These are phyloP conservation scores for Agrochola lota DNA, from an alignment of 2,888 invertebrate genomes.

Conservation along the genomic window DNA sequence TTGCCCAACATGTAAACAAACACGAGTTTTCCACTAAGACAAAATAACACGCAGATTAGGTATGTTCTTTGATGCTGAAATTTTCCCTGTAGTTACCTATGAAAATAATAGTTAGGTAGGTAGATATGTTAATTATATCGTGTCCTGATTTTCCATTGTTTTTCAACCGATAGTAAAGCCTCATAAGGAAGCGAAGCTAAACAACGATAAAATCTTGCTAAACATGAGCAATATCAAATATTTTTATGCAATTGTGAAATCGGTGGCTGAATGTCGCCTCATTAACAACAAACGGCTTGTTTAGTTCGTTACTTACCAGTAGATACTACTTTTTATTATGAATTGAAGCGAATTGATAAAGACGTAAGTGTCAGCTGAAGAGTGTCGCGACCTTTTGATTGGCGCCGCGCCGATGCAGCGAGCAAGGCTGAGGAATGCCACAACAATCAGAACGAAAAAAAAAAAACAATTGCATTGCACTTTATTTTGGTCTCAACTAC, in stretches of 20 bases:
- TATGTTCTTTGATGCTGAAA: neutral
- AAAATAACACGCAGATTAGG: too few species aligned
- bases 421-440: slow-evolving; percentile 72
- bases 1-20: too few species aligned
- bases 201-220: slow-evolving; percentile 6
- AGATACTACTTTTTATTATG: slow-evolving; percentile 72
- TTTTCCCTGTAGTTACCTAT: too few species aligned
- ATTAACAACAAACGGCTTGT: slow-evolving; percentile 69
- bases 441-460: slow-evolving; percentile 38
- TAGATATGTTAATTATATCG: neutral
- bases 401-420: slow-evolving; percentile 71
- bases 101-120: neutral
- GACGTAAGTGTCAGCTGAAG: slow-evolving; percentile 78
- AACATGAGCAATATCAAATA: slow-evolving; percentile 13
- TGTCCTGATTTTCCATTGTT: neutral
- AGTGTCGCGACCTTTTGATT: slow-evolving; percentile 82
- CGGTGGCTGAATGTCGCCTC: slow-evolving; percentile 67
- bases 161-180: neutral
- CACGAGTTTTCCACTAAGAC: too few species aligned
- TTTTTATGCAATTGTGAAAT: slow-evolving; percentile 52
- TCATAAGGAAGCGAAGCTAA: neutral
- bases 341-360: slow-evolving; percentile 81
- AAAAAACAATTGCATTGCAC: slow-evolving; percentile 22
- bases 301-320: slow-evolving; percentile 66
- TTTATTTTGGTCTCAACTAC: slow-evolving; percentile 23